Evolutionary conservation across 2,888 invertebrate species (phyloP), one percentile per base, ranked within the genome.

Genomic region (Anagyrus pseudococci): DNA sequence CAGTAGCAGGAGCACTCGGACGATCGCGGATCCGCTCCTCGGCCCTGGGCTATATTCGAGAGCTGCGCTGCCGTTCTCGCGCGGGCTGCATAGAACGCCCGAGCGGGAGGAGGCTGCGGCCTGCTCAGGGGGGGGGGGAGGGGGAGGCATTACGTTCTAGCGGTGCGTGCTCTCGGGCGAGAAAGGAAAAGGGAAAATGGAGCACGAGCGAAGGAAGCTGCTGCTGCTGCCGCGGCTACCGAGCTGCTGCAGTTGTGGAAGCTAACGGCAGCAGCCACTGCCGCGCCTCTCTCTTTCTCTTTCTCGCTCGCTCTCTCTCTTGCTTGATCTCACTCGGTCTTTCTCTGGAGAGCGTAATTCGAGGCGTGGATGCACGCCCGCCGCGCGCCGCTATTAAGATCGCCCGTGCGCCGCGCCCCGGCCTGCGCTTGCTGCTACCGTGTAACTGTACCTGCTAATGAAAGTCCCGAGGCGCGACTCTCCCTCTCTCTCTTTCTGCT

Each of bases 291-390:
- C 68, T 17, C 3, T 37, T 15, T 37, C 43, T 41, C n/a, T n/a
- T n/a, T n/a, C n/a, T n/a, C n/a, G n/a, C n/a, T n/a, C n/a, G n/a
- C n/a, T n/a, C n/a, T n/a, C n/a, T n/a, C n/a, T n/a, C n/a, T n/a
- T n/a, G n/a, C n/a, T n/a, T n/a, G n/a, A n/a, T n/a, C n/a, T n/a
- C n/a, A n/a, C n/a, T n/a, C n/a, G n/a, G n/a, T n/a, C n/a, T n/a
- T n/a, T n/a, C n/a, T n/a, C n/a, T n/a, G n/a, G n/a, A n/a, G n/a
- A 73, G 72, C n/a, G n/a, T n/a, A n/a, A n/a, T n/a, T n/a, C n/a
- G n/a, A n/a, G n/a, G n/a, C 74, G 70, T 72, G 74, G 77, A 76
- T 75, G 73, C 72, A 72, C 61, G 53, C 61, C 62, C 60, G 61
- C 63, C 58, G 61, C 67, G 58, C 47, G 41, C 7, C 29, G 56